Base-by-base conservation (phyloP, 1,140 invertebrate species). In the Bombus confusus region DNA sequence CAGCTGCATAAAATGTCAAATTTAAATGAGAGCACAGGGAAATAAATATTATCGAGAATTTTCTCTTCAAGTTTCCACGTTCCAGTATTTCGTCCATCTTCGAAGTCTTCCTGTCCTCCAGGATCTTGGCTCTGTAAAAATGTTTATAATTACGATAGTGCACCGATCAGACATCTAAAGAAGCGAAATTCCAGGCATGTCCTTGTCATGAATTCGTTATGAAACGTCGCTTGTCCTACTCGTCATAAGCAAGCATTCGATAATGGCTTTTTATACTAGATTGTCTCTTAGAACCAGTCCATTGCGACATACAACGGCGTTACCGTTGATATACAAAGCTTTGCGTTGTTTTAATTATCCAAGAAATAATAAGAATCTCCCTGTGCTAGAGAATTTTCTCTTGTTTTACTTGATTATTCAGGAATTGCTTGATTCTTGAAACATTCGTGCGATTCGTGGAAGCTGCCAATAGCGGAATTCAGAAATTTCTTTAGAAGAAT, bases 191-290 rank as follows among this genome's bases (percentile, higher is more conserved):
- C 15, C 18, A 25, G n/a, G 10, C 6, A 31, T 75, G 79, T 28
- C 80, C 69, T 81, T 81, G 69, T 73, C 52, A 81, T 22, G 52
- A 62, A 59, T 73, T 81, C 39, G 41, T 73, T 73, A 73, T 22
- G 64, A 59, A 41, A 59, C 52, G 39, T n/a, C 75, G 41, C 66
- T 66, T 41, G 80, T 73, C 52, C n/a, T 41, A 25, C 34, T 71
- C 52, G 5, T 25, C 8, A 25, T 15, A 18, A 52, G 18, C 41
- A 10, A 28, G 39, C 15, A 15, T 10, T 52, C 59, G 31, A 43
- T 82, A 74, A 74, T 68, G 31, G 25, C 37, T 37, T 52, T 74
- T 43, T 75, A 37, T 43, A 43, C 31, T 57, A 12, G 39, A 25
- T 1, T 43, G 34, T 31, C 18, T 8, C 41, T 52, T 52, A 31